These are phyloP conservation scores for Pogoniulus pusillus DNA, from an alignment of 2,797 vertebrate species.

Conservation along the genomic window DNA sequence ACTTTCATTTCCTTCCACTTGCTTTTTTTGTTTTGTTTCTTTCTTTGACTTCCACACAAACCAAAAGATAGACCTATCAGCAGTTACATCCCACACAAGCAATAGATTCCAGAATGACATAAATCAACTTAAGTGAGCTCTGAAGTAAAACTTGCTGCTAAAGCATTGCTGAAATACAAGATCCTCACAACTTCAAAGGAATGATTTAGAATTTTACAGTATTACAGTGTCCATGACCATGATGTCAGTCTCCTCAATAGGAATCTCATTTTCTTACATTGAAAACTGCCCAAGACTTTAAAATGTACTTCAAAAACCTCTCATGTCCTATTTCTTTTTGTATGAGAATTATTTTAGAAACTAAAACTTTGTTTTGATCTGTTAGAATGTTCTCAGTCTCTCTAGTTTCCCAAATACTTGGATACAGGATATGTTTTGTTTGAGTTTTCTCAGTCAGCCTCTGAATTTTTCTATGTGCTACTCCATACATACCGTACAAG, in stretches of 20 bases:
- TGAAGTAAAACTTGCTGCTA: background rate
- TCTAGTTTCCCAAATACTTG: background rate
- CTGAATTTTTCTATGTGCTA: background rate
- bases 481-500: conserved; percentile 86
- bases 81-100: background rate
- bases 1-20: background rate
- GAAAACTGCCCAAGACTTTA: background rate
- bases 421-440: background rate
- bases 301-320: background rate
- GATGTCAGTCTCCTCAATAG: background rate
- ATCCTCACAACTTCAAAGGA: background rate
- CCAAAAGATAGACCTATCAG: background rate
- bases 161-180: background rate
- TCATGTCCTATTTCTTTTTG: background rate
- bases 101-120: background rate
- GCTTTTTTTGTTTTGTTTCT: too few species aligned
- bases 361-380: background rate
- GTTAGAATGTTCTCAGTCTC: background rate
- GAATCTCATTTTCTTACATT: background rate
- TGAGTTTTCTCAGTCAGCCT: background rate
- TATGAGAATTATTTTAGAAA: background rate
- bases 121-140: background rate
- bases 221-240: background rate
- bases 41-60: background rate
- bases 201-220: background rate